phyloP scores from a whole-genome alignment of 2,888 invertebrate species.

The Tortrix viridana region DNA sequence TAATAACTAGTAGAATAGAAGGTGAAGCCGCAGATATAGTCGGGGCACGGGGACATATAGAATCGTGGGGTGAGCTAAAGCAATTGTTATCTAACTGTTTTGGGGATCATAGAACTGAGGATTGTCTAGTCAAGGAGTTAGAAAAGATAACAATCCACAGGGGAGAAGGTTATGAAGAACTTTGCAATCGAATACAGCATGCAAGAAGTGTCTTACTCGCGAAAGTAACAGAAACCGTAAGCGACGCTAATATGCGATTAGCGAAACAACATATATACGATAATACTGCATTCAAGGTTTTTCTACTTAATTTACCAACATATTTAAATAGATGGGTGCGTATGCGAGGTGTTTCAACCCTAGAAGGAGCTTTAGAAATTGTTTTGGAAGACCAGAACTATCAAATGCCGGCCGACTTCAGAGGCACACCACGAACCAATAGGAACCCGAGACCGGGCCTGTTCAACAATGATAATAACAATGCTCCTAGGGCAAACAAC shows the following conservation, averaged over 20 bases:
- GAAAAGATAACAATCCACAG: conserved; percentile 32
- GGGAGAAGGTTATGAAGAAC: conserved; percentile 39
- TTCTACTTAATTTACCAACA: conserved; percentile 38
- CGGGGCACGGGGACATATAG: conserved; percentile 36
- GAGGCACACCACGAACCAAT: not conserved
- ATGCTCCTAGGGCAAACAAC: too few relatives aligned
- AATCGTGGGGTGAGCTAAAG: conserved; percentile 34
- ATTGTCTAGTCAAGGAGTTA: conserved; percentile 36
- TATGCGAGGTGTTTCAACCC: conserved; percentile 17
- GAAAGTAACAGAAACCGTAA: conserved; percentile 32
- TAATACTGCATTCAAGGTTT: conserved; percentile 35
- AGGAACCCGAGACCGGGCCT: not conserved
- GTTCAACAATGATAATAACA: too few relatives aligned
- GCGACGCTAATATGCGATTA: not conserved
- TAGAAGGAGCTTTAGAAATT: conserved; percentile 37
- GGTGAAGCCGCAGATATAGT: conserved; percentile 38
- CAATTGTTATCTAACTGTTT: conserved; percentile 30
- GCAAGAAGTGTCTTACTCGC: conserved; percentile 33
- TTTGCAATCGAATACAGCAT: conserved; percentile 39
- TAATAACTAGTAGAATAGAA: conserved; percentile 36
- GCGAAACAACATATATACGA: conserved; percentile 32
- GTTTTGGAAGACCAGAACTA: conserved; percentile 38
- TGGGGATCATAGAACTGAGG: conserved; percentile 38
- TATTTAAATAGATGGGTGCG: conserved; percentile 36
- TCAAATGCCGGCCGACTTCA: conserved; percentile 16